Evolutionary conservation across 1,140 invertebrate genomes (phyloP), one percentile per base, ranked within the genome.

Genomic region (Limonius californicus): DNA sequence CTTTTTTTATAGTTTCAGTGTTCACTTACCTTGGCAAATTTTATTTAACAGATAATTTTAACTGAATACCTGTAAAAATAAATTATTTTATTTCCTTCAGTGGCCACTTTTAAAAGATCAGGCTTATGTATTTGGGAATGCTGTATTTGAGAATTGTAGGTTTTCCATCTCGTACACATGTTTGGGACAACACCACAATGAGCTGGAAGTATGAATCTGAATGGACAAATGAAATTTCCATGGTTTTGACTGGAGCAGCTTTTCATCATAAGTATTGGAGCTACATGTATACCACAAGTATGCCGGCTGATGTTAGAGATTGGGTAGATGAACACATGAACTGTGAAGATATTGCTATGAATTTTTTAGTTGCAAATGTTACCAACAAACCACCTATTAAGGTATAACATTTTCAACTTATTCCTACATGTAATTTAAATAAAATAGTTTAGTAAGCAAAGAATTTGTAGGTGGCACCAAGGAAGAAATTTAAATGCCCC

Each of bases 401-500:
- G 82, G 90, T 90, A 77, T 1, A 21, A 30, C 35, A 35, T 61
- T 53, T 43, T 59, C 9, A 55, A 45, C 35, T 53, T 56, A 21
- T 53, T 50, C 4, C 11, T 30, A 8, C 39, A 21, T 15, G 39
- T 19, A n/a, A n/a, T 57, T 32, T n/a, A n/a, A n/a, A n/a, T n/a
- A n/a, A n/a, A n/a, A n/a, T n/a, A n/a, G n/a, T n/a, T n/a, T n/a
- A n/a, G n/a, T n/a, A n/a, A n/a, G n/a, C n/a, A n/a, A n/a, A n/a
- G n/a, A n/a, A n/a, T 30, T 47, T 43, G 61, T 61, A 90, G 89
- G 92, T 97, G n/a, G 90, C 94, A 0, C 94, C 95, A 0, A 84
- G 95, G n/a, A 98, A 98, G 74, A 98, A 98, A 74, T 98, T 98
- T 79, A 95, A 96, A 77, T 98, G 95, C 77, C 94, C 94, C 0